A percentile compares a stretch with the other conserved stretches of the same genome.
Conservation (phyloP, 2,797 vertebrate genomes). For the Mustela erminea region DNA sequence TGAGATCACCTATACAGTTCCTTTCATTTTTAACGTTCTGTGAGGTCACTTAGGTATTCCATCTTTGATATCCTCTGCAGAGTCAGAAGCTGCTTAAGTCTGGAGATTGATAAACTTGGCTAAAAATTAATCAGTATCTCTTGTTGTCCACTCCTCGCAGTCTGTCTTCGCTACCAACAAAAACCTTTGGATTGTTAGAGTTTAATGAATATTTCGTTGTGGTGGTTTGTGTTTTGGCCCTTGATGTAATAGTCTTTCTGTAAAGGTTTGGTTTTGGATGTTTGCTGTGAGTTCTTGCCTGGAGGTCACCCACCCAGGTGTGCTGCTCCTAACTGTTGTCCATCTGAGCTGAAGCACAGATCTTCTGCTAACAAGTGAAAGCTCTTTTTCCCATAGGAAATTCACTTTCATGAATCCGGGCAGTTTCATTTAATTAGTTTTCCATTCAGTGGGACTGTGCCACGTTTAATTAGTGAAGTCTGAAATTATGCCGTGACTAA, state of each 20-base stretch:
- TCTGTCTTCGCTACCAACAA: neutral
- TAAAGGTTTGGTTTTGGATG: neutral
- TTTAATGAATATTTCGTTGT: neutral
- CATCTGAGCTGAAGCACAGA: neutral
- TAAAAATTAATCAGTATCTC: neutral
- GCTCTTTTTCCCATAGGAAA: neutral
- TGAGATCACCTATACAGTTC: neutral
- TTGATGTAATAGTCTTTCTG: slow-evolving; percentile 16
- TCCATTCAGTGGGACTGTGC: neutral
- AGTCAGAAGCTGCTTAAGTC: neutral
- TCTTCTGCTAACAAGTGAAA: neutral
- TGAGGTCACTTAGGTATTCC: neutral
- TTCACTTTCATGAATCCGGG: slow-evolving; percentile 21
- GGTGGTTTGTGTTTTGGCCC: neutral
- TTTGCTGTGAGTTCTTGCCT: neutral
- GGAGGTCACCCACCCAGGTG: neutral
- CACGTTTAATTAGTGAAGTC: slow-evolving; percentile 36
- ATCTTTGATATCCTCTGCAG: neutral
- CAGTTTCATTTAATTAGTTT: slow-evolving; percentile 40
- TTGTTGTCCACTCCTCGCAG: neutral
- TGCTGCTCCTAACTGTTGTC: neutral
- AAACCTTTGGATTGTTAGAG: neutral
- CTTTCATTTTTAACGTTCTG: neutral
- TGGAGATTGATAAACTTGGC: neutral
- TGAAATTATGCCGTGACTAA: slow-evolving; percentile 48